Evolutionary conservation across 2,888 invertebrate species (phyloP).

Genomic region (Aporophyla lueneburgensis): DNA sequence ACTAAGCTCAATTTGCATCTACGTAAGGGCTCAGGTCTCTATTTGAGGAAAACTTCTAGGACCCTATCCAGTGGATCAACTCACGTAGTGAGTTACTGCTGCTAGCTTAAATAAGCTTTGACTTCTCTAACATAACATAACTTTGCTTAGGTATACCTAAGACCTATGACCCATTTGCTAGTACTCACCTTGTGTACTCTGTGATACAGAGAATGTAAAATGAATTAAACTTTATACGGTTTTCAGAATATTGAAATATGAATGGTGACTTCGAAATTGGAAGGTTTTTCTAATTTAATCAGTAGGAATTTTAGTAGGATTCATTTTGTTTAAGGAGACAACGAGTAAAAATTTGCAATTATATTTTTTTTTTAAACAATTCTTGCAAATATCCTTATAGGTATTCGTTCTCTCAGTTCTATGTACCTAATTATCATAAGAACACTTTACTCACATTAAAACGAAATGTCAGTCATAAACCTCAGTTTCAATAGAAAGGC

Average conservation of each 20-base stretch:
- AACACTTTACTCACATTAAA: slow-evolving; percentile 1
- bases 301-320: not conserved
- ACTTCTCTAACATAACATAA: not conserved
- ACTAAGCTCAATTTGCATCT: not conserved
- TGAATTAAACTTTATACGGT: not conserved
- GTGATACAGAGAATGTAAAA: not conserved
- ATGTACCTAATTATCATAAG: slow-evolving; percentile 15
- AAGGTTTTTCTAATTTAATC: not conserved
- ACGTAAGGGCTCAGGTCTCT: not conserved
- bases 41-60: not conserved
- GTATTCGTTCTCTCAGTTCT: not conserved
- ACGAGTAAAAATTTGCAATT: not conserved
- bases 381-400: not conserved
- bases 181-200: not conserved
- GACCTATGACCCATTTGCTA: not conserved
- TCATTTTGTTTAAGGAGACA: not conserved
- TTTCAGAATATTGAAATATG: not conserved
- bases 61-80: slow-evolving; percentile 7
- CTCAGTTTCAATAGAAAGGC: slow-evolving; percentile 13
- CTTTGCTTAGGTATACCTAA: not conserved
- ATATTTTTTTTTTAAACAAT: too few species aligned
- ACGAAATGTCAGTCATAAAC: slow-evolving; percentile 24
- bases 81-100: not conserved
- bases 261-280: not conserved
- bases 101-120: not conserved